Percentiles rank a stretch among this genome's conserved stretches.
Conservation (phyloP, 1,140 invertebrate genomes). For the Epicauta chinensis region DNA sequence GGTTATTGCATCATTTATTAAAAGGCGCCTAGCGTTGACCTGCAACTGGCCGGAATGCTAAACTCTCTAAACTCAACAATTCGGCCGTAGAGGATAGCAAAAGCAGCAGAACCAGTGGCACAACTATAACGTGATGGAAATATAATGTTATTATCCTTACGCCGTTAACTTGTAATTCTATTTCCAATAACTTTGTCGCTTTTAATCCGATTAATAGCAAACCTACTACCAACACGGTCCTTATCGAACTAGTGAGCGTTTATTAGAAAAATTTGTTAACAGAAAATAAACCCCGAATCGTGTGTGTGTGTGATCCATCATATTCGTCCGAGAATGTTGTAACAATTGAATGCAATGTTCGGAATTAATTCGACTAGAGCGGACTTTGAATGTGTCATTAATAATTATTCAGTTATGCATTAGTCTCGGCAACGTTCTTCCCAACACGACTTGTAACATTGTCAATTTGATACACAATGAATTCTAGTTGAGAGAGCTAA, state of each 20-base stretch:
- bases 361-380: slow-evolving; percentile 1
- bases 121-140: slow-evolving; percentile 11
- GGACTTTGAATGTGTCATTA: slow-evolving; percentile 11
- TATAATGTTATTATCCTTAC: slow-evolving; percentile 17
- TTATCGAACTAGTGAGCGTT: no score
- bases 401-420: slow-evolving; percentile 17
- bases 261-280: no score
- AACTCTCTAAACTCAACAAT: background rate
- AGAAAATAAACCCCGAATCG: no score
- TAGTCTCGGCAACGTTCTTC: slow-evolving; percentile 13
- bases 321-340: no score
- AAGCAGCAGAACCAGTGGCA: no score
- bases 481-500: slow-evolving; percentile 7
- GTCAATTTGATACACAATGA: slow-evolving; percentile 16
- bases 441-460: slow-evolving; percentile 11
- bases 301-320: no score
- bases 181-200: slow-evolving; percentile 17
- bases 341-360: no score
- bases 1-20: slow-evolving; percentile 13
- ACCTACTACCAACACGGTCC: no score
- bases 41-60: slow-evolving; percentile 11
- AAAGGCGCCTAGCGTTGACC: slow-evolving; percentile 13
- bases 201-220: slow-evolving; percentile 9
- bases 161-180: slow-evolving; percentile 17
- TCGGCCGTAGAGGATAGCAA: no score